Percentiles rank a stretch among this genome's conserved stretches.
Evolutionary conservation across 2,888 invertebrate species (phyloP).

Genomic region (Agriotes lineatus): DNA sequence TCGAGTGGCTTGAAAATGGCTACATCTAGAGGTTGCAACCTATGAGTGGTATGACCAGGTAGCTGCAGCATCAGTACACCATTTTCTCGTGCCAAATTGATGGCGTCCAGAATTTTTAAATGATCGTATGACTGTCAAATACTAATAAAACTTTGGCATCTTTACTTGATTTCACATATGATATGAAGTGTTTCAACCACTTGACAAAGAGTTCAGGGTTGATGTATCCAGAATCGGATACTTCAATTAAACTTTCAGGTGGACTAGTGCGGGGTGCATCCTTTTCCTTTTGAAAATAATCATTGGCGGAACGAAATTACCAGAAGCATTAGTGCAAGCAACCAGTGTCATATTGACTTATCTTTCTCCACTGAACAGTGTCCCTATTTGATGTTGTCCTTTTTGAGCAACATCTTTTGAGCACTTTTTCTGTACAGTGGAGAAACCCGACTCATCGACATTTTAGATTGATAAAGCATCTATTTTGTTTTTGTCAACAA

Average conservation of each 20-base stretch:
- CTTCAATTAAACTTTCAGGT: constrained; percentile 24
- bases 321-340: constrained; percentile 46
- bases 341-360: constrained; percentile 48
- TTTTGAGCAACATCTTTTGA: constrained; percentile 44
- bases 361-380: constrained; percentile 48
- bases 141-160: constrained; percentile 50
- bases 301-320: constrained; percentile 49
- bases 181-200: constrained; percentile 58
- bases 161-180: constrained; percentile 45
- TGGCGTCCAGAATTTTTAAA: constrained; percentile 50
- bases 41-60: constrained; percentile 50
- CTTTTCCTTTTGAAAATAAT: constrained; percentile 49
- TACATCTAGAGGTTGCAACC: constrained; percentile 38
- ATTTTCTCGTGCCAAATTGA: constrained; percentile 45
- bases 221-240: constrained; percentile 49
- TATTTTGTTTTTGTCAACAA: constrained; percentile 43
- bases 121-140: constrained; percentile 53
- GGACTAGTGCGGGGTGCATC: constrained; percentile 39
- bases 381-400: constrained; percentile 46
- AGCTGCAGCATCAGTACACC: constrained; percentile 51
- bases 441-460: constrained; percentile 31
- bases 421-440: constrained; percentile 44
- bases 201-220: constrained; percentile 48
- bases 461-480: constrained; percentile 43
- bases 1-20: constrained; percentile 46